phyloP scores from a whole-genome alignment of 2,113 vertebrate species.

The Hyla sarda region DNA sequence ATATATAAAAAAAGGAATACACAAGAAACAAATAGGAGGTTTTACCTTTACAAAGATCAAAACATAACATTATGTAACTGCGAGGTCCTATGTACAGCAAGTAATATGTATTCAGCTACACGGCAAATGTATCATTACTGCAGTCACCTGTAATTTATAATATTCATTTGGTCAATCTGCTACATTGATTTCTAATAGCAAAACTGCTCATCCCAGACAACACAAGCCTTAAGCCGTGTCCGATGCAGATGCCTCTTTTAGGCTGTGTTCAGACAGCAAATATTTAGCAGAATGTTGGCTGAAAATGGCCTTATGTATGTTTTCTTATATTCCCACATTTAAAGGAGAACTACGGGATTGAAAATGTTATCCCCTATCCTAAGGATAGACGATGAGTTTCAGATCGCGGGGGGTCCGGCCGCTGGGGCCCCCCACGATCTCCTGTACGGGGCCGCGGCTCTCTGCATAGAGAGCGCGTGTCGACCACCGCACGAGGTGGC shows the following conservation, averaged over 20 bases:
- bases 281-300: no score
- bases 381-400: no score
- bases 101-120: neutral
- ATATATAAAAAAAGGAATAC: neutral
- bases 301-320: no score
- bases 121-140: neutral
- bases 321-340: no score
- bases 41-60: neutral
- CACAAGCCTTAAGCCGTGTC: neutral
- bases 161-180: neutral
- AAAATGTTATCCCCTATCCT: no score
- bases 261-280: no score
- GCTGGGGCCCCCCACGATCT: no score
- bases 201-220: neutral
- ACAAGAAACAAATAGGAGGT: neutral
- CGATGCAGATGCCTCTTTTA: neutral
- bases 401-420: no score
- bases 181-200: neutral
- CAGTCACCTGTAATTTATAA: neutral
- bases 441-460: no score
- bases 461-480: no score
- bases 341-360: no score
- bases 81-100: neutral
- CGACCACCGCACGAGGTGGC: no score
- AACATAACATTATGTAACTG: neutral